These are phyloP conservation scores for Calliphora vomitoria DNA, from an alignment of 2,888 invertebrate genomes.

Conservation along the genomic window DNA sequence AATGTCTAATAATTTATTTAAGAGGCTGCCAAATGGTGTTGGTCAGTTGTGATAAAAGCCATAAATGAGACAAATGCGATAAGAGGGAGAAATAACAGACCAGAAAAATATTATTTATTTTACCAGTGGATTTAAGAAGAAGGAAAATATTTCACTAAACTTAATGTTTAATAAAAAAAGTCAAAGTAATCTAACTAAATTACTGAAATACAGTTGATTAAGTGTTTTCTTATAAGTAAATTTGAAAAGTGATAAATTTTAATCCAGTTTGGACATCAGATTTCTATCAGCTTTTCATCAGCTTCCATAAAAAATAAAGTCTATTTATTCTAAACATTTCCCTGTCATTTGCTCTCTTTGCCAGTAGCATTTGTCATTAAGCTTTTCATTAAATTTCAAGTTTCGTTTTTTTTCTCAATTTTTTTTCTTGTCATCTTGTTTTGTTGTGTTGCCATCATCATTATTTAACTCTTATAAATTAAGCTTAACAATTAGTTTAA, in stretches of 20 bases:
- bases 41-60: not conserved
- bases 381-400: conserved; percentile 65
- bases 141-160: too few species aligned
- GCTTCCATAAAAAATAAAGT: not conserved
- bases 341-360: conserved; percentile 40
- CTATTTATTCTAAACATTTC: not conserved
- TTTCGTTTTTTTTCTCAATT: conserved; percentile 36
- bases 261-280: not conserved
- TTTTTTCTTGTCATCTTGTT: conserved; percentile 37
- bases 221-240: not conserved
- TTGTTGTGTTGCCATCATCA: conserved; percentile 57
- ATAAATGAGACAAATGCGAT: not conserved
- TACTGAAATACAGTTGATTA: not conserved
- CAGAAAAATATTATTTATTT: too few species aligned
- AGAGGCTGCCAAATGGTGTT: not conserved
- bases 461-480: conserved; percentile 73
- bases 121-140: too few species aligned
- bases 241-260: conserved; percentile 14
- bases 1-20: conserved; percentile 62
- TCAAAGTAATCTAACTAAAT: not conserved
- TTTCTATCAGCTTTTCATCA: not conserved
- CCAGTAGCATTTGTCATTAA: conserved; percentile 74
- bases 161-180: not conserved
- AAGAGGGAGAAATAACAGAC: not conserved
- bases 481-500: conserved; percentile 74